Base-by-base conservation (phyloP, 2,888 invertebrate species). In the Neocrepidodera transversa region DNA sequence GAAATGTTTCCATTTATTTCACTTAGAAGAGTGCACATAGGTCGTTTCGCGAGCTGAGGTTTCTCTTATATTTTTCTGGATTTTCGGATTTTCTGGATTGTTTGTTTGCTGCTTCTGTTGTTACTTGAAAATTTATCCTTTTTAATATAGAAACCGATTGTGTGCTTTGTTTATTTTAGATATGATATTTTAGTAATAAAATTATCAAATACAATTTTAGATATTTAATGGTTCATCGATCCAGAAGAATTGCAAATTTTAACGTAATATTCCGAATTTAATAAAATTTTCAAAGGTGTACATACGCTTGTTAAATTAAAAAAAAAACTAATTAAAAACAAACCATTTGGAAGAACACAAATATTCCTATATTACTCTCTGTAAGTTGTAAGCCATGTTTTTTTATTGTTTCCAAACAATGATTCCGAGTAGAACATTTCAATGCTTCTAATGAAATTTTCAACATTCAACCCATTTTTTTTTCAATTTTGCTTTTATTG, bases 1-100 rank as follows among this genome's bases (percentile, higher is more conserved):
- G 38, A 38, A 38, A 38, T 16, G 38, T 23, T 23, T 11, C 20
- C 43, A 43, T 43, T 43, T 43, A 43, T 43, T 43, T 26, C 26
- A 43, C 20, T 43, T 43, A 43, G 7, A 20, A 20, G 6, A 13
- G 23, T 43, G 23, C 43, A 43, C 11, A 26, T 20, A 23, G 10
- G 17, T 38, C 17, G 17, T 17, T 38, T 16, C 13, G 8, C 11
- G 17, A 38, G 38, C 38, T 17, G 17, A 38, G 38, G 17, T 17
- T 38, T 38, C 8, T 17, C 17, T 38, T 38, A 17, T 10, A 38
- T 38, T 17, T 38, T 38, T 16, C 8, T 36, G 35, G 38, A 30
- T 30, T 38, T 38, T 38, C 38, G n/a, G 35, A 11, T 35, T 38
- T 38, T 38, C 38, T 10, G 17, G 7, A 38, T 38, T 14, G 38